Conservation (phyloP, 2,888 invertebrate species). For the Clunio marinus region DNA sequence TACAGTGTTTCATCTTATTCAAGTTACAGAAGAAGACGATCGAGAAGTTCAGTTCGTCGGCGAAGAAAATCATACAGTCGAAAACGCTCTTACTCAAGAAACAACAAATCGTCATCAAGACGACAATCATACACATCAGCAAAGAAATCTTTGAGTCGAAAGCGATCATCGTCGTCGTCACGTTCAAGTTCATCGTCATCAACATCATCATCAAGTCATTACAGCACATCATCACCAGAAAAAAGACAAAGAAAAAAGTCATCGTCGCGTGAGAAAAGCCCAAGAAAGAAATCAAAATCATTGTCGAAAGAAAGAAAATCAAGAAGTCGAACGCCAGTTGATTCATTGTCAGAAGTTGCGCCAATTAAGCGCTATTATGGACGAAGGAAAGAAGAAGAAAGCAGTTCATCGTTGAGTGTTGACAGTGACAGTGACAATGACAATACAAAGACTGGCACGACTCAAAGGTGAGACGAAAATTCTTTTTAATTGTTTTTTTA, state of each 20-base stretch:
- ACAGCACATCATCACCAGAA: neutral
- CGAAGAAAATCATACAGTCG: slow-evolving; percentile 40
- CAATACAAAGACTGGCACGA: slow-evolving; percentile 43
- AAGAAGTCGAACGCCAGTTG: slow-evolving; percentile 42
- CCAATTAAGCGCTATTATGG: slow-evolving; percentile 58
- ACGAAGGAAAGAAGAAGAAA: slow-evolving; percentile 55
- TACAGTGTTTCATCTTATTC: slow-evolving; percentile 44
- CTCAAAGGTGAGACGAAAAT: slow-evolving; percentile 40
- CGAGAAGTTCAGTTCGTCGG: slow-evolving; percentile 37
- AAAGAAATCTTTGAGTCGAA: slow-evolving; percentile 45
- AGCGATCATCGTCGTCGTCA: slow-evolving; percentile 10
- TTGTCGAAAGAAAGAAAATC: slow-evolving; percentile 42
- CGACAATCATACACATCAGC: slow-evolving; percentile 44
- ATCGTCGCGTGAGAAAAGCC: neutral
- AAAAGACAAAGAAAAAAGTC: slow-evolving; percentile 42
- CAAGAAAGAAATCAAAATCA: slow-evolving; percentile 45
- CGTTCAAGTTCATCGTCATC: slow-evolving; percentile 19
- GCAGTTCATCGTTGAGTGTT: slow-evolving; percentile 49
- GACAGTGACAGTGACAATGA: slow-evolving; percentile 45
- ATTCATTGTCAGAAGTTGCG: slow-evolving; percentile 24
- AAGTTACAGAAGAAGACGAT: slow-evolving; percentile 48
- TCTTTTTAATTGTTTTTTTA: neutral
- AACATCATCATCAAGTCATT: slow-evolving; percentile 29
- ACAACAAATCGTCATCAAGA: slow-evolving; percentile 42
- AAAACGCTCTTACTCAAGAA: slow-evolving; percentile 41